These are phyloP conservation scores for Saccostrea glomerata DNA, from an alignment of 1,140 invertebrate genomes.

Conservation along the genomic window DNA sequence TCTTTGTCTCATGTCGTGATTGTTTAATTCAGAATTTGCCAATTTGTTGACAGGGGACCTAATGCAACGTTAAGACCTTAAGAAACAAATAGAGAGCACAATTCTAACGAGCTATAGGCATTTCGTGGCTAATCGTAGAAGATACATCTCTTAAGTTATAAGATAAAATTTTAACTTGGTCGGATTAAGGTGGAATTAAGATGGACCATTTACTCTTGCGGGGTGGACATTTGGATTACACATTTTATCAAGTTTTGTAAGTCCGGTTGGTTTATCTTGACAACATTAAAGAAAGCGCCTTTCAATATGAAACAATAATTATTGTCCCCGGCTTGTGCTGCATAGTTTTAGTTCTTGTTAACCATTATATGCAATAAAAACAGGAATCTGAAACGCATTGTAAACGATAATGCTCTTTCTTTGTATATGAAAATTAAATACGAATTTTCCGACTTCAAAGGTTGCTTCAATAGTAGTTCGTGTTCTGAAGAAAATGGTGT, in stretches of 20 bases:
- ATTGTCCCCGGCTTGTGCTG: not conserved
- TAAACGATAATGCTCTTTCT: not conserved
- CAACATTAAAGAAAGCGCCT: slow-evolving; percentile 26
- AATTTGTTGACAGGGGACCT: slow-evolving; percentile 21
- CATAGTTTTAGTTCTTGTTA: slow-evolving; percentile 9
- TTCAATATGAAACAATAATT: slow-evolving; percentile 35
- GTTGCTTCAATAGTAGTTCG: not conserved
- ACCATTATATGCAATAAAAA: slow-evolving; percentile 35
- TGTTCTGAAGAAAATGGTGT: no score
- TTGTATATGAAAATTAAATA: slow-evolving; percentile 31
- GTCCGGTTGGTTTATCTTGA: slow-evolving; percentile 16
- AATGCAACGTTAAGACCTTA: slow-evolving; percentile 3
- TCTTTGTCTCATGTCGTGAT: slow-evolving; percentile 26
- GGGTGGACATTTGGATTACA: slow-evolving; percentile 30
- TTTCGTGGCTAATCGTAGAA: not conserved
- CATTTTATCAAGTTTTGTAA: slow-evolving; percentile 35
- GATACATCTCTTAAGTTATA: slow-evolving; percentile 35
- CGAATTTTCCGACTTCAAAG: slow-evolving; percentile 23
- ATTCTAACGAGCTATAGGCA: slow-evolving; percentile 32
- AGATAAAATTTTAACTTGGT: slow-evolving; percentile 31
- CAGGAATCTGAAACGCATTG: slow-evolving; percentile 19
- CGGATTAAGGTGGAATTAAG: slow-evolving; percentile 28
- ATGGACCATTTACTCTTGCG: slow-evolving; percentile 26
- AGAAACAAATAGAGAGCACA: slow-evolving; percentile 12
- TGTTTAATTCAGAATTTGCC: slow-evolving; percentile 28